phyloP scores from a whole-genome alignment of 2,797 vertebrate species.

The Halcyon leucocephala region DNA sequence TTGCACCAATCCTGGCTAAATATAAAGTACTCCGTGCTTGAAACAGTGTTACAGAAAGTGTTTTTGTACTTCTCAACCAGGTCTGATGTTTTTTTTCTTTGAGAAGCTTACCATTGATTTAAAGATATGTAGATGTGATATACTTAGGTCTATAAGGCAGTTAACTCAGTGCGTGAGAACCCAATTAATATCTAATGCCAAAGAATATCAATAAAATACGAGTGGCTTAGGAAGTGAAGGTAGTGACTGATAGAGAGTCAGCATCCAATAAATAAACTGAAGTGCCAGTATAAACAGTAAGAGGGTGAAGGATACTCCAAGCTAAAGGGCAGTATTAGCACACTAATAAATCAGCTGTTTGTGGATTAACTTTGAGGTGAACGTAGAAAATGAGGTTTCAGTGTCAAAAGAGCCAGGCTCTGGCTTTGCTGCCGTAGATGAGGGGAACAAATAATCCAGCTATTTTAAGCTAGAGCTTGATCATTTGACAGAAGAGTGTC shows the following conservation, averaged over 20 bases:
- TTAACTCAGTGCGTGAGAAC: background rate
- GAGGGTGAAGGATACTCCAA: background rate
- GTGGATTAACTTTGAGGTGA: background rate
- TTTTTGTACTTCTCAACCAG: background rate
- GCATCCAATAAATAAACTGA: background rate
- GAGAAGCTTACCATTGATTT: background rate
- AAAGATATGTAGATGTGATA: background rate
- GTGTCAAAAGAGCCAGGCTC: background rate
- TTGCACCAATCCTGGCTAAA: background rate
- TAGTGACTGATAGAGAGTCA: background rate
- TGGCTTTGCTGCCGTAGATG: background rate
- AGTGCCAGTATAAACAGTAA: background rate
- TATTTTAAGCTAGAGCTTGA: constrained; percentile 58
- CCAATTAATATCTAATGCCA: background rate
- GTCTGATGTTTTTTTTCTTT: background rate
- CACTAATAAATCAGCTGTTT: background rate
- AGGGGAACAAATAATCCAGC: constrained; percentile 1
- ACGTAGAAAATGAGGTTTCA: background rate
- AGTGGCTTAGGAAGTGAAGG: background rate
- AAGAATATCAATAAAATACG: background rate
- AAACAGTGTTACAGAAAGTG: background rate
- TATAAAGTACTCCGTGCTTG: background rate
- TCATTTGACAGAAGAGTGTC: constrained; percentile 43
- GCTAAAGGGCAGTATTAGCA: background rate
- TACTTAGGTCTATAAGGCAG: background rate